A percentile compares a stretch with the other conserved stretches of the same genome.
Conservation (phyloP, 2,888 invertebrate species). For the Sericinus montela region DNA sequence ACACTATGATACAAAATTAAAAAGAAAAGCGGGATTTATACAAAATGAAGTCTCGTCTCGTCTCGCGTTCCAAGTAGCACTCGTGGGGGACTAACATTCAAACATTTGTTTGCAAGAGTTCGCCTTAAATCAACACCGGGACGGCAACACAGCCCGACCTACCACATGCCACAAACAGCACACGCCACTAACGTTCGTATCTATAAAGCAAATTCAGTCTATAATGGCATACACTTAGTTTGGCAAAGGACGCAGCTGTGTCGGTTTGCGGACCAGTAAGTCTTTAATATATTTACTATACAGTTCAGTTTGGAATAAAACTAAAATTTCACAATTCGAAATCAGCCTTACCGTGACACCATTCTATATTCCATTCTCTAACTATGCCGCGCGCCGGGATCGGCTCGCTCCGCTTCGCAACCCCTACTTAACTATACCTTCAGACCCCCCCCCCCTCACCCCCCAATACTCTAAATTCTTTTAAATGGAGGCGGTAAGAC, state of each 20-base stretch:
- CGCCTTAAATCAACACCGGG: slow-evolving; percentile 8
- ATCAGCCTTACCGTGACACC: slow-evolving; percentile 64
- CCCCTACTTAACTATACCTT: not conserved
- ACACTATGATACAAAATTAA: slow-evolving; percentile 62
- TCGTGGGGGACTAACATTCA: slow-evolving; percentile 3
- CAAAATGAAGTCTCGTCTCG: slow-evolving; percentile 23
- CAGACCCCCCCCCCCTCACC: no score
- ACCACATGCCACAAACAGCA: slow-evolving; percentile 5
- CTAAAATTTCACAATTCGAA: slow-evolving; percentile 36
- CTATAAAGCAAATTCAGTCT: slow-evolving; percentile 29
- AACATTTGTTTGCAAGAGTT: not conserved
- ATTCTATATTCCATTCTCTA: slow-evolving; percentile 49
- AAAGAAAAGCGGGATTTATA: slow-evolving; percentile 36
- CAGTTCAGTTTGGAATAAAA: slow-evolving; percentile 3
- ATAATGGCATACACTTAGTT: slow-evolving; percentile 21
- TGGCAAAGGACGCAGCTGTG: slow-evolving; percentile 14
- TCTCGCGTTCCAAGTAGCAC: slow-evolving; percentile 16
- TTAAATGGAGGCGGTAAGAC: not conserved
- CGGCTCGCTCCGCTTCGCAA: slow-evolving; percentile 24
- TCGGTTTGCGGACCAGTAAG: slow-evolving; percentile 6
- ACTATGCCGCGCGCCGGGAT: slow-evolving; percentile 29
- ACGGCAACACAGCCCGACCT: slow-evolving; percentile 10
- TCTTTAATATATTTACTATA: slow-evolving; percentile 2
- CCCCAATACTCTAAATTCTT: no score
- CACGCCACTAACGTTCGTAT: slow-evolving; percentile 16